Evolutionary conservation across 2,797 vertebrate species (phyloP).

Genomic region (Strix occidentalis): DNA sequence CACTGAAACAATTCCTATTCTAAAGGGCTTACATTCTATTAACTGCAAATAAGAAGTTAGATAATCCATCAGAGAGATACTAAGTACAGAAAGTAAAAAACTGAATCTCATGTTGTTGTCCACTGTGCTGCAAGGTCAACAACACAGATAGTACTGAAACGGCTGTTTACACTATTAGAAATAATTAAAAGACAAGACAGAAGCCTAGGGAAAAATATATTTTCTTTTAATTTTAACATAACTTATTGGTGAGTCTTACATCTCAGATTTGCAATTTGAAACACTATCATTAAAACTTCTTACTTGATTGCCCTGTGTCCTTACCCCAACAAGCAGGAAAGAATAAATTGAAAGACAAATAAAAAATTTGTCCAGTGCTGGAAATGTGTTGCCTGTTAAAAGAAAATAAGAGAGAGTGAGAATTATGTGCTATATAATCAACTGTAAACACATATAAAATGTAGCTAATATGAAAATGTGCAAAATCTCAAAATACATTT

Average conservation of each 20-base stretch:
- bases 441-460: neutral
- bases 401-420: neutral
- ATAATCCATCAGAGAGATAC: neutral
- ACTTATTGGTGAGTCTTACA: neutral
- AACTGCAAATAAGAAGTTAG: neutral
- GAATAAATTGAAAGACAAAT: conserved; percentile 86
- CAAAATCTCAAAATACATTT: neutral
- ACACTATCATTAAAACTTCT: neutral
- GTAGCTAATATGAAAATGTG: neutral
- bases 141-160: neutral
- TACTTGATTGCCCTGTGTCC: conserved; percentile 28
- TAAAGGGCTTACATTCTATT: neutral
- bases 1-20: neutral
- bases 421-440: neutral
- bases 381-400: conserved; percentile 83
- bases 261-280: neutral
- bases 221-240: neutral
- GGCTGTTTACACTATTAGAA: neutral
- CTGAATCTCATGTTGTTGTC: neutral
- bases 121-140: neutral
- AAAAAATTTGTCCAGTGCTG: conserved; percentile 82
- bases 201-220: neutral
- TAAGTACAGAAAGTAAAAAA: neutral
- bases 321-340: conserved; percentile 94
- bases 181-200: neutral